Percentiles rank a stretch among this genome's conserved stretches.
These are phyloP conservation scores for Scaptomyza pallida DNA, from an alignment of 1,140 invertebrate genomes.

Conservation along the genomic window DNA sequence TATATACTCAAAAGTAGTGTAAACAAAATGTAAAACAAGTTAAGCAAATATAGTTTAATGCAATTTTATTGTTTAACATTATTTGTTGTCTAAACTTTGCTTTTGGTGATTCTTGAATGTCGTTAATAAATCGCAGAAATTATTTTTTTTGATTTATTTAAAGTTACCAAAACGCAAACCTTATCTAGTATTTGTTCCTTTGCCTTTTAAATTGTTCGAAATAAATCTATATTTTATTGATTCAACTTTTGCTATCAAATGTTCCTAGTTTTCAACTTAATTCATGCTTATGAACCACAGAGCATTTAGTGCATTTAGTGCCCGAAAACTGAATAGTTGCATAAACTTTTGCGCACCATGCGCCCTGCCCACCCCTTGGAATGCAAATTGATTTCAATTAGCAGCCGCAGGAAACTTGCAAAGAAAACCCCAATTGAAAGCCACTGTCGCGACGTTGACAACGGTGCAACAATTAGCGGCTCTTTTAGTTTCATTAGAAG, in stretches of 20 bases:
- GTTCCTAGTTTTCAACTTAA: background rate
- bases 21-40: too few species aligned
- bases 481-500: constrained; percentile 71
- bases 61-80: too few species aligned
- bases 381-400: constrained; percentile 46
- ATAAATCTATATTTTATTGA: background rate
- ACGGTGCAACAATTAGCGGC: constrained; percentile 64
- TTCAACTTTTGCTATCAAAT: background rate
- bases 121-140: too few species aligned
- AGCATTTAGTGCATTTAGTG: constrained; percentile 8
- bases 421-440: constrained; percentile 17
- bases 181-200: too few species aligned
- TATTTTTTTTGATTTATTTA: too few species aligned
- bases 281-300: background rate
- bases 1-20: too few species aligned
- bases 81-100: too few species aligned
- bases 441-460: constrained; percentile 30
- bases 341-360: constrained; percentile 1
- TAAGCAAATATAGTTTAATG: too few species aligned
- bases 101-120: too few species aligned
- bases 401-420: background rate
- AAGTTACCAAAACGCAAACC: too few species aligned
- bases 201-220: too few species aligned
- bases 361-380: too few species aligned
- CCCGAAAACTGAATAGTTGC: background rate